Conservation (phyloP, 2,113 vertebrate genomes). For the Poeciliopsis retropinna region DNA sequence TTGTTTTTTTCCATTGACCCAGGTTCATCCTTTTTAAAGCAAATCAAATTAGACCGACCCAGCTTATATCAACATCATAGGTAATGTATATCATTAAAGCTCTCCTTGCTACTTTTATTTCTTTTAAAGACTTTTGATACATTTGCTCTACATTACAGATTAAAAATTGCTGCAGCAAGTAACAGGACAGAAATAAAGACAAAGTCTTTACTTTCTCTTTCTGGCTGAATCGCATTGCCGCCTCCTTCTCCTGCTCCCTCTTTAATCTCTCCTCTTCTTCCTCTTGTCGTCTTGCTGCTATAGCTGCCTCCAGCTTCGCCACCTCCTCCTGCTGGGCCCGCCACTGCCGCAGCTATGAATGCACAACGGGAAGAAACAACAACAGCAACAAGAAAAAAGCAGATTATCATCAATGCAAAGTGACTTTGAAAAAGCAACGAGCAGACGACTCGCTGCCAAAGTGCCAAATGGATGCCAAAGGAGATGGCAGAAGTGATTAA, state of each 20-base stretch:
- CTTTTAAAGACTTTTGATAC: background rate
- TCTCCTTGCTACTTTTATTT: background rate
- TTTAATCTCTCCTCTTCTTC: slow-evolving; percentile 81
- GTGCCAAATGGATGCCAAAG: background rate
- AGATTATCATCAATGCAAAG: slow-evolving; percentile 33
- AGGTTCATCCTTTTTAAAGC: background rate
- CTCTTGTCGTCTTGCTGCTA: slow-evolving; percentile 82
- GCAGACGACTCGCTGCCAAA: slow-evolving; percentile 34
- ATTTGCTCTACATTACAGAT: background rate
- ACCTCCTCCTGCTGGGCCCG: slow-evolving; percentile 87
- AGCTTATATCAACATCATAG: background rate
- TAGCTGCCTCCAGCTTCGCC: slow-evolving; percentile 84
- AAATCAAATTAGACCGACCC: background rate
- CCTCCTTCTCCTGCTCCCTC: slow-evolving; percentile 81
- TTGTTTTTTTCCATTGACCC: slow-evolving; percentile 1
- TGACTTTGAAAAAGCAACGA: no score
- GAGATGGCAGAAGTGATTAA: slow-evolving; percentile 37
- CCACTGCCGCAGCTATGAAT: slow-evolving; percentile 87
- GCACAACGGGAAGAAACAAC: slow-evolving; percentile 19
- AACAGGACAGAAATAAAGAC: background rate
- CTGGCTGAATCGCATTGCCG: slow-evolving; percentile 78
- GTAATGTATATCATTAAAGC: background rate
- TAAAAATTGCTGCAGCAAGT: background rate
- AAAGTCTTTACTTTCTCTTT: slow-evolving; percentile 76
- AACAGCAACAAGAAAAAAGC: background rate